These are phyloP conservation scores for Champsocephalus esox DNA, from an alignment of 2,797 vertebrate species.

Conservation along the genomic window DNA sequence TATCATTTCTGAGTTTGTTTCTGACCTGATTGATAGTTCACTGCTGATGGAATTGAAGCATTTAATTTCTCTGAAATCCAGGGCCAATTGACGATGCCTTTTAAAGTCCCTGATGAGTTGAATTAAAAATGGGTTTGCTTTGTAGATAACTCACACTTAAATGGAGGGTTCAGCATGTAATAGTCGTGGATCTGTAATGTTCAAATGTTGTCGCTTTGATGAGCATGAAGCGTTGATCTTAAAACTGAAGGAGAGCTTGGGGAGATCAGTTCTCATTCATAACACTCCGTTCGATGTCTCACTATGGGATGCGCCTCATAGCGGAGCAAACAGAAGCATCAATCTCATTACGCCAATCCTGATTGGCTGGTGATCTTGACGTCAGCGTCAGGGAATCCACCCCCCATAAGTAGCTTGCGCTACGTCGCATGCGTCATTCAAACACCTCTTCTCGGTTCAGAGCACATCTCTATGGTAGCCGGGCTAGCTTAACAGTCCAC, in stretches of 20 bases:
- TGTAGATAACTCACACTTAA: conserved; percentile 3
- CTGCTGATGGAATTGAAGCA: conserved; percentile 17
- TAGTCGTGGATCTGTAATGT: not conserved
- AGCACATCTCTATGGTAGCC: too few relatives aligned
- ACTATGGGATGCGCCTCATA: too few relatives aligned
- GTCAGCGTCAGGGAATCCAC: too few relatives aligned
- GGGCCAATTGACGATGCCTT: not conserved
- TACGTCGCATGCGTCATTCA: too few relatives aligned
- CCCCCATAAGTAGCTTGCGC: too few relatives aligned
- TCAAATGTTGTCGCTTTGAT: conserved; percentile 7
- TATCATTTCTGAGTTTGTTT: conserved; percentile 8
- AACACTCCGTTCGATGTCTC: too few relatives aligned
- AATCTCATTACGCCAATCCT: too few relatives aligned
- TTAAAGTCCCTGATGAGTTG: not conserved
- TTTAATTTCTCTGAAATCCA: not conserved
- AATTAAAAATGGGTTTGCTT: conserved; percentile 13
- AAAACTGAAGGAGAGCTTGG: conserved; percentile 14
- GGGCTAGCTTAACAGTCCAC: too few relatives aligned
- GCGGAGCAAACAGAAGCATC: too few relatives aligned
- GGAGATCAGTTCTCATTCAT: not conserved
- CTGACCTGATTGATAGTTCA: conserved; percentile 7
- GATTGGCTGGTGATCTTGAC: too few relatives aligned
- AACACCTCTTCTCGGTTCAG: too few relatives aligned
- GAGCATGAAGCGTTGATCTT: conserved; percentile 24
- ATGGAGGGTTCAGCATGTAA: conserved; percentile 13